Evolutionary conservation across 1,140 invertebrate genomes (phyloP).

Genomic region (Octopus bimaculoides): DNA sequence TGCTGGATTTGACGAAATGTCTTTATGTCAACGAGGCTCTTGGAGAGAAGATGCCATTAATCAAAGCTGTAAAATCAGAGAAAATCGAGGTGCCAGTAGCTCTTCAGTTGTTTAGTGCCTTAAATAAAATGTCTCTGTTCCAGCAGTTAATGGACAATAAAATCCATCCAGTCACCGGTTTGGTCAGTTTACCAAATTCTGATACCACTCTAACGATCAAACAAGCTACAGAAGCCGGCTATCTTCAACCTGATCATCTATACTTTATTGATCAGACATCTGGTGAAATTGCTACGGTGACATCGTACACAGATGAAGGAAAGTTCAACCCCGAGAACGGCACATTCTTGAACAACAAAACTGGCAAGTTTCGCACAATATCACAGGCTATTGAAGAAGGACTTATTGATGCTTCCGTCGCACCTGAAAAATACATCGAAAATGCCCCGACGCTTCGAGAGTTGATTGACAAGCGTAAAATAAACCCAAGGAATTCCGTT

Average conservation of each 20-base stretch:
- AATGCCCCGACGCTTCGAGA: conserved; percentile 41
- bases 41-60: conserved; percentile 32
- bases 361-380: conserved; percentile 70
- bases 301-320: conserved; percentile 36
- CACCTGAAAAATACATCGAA: conserved; percentile 41
- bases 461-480: conserved; percentile 43
- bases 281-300: conserved; percentile 39
- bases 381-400: conserved; percentile 75
- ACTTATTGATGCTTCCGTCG: conserved; percentile 61
- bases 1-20: conserved; percentile 39
- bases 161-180: conserved; percentile 57
- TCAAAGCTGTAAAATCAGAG: conserved; percentile 37
- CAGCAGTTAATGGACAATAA: conserved; percentile 74
- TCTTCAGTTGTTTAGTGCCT: conserved; percentile 62
- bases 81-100: conserved; percentile 56
- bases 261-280: conserved; percentile 44
- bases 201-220: conserved; percentile 49
- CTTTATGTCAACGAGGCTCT: conserved; percentile 32
- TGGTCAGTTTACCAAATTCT: conserved; percentile 31
- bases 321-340: conserved; percentile 70
- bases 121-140: conserved; percentile 63
- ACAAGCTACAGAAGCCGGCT: conserved; percentile 59
- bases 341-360: conserved; percentile 71
- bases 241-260: conserved; percentile 40
- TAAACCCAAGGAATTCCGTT: conserved; percentile 44